These are phyloP conservation scores for Drosophila stalkeri DNA, from an alignment of 2,888 invertebrate genomes.

Conservation along the genomic window DNA sequence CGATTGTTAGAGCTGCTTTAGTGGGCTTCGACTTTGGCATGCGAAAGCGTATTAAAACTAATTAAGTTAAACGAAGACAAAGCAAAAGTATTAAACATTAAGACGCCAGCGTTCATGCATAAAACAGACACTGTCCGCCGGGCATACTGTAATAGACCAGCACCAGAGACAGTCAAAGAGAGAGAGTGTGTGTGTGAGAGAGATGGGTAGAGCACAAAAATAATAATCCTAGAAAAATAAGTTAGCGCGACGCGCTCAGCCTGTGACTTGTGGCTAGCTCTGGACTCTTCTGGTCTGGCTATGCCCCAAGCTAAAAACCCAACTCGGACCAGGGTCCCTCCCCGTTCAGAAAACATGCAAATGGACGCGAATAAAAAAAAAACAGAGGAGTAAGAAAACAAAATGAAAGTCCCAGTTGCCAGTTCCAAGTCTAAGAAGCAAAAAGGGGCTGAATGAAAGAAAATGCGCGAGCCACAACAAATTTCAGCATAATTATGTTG, in stretches of 20 bases:
- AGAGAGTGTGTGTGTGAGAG: not conserved
- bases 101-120: slow-evolving; percentile 71
- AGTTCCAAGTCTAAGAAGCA: slow-evolving; percentile 49
- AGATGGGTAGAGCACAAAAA: not conserved
- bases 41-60: slow-evolving; percentile 65
- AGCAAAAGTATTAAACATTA: slow-evolving; percentile 69
- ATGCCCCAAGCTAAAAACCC: slow-evolving; percentile 32
- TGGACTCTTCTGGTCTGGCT: not conserved
- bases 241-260: slow-evolving; percentile 19
- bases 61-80: slow-evolving; percentile 73
- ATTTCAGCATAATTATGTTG: slow-evolving; percentile 79
- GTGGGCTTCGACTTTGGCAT: slow-evolving; percentile 29
- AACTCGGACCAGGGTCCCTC: slow-evolving; percentile 17
- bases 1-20: slow-evolving; percentile 38
- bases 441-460: slow-evolving; percentile 24
- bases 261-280: slow-evolving; percentile 27
- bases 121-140: slow-evolving; percentile 52
- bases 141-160: slow-evolving; percentile 65
- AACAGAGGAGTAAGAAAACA: slow-evolving; percentile 1
- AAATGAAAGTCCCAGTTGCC: slow-evolving; percentile 48
- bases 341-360: slow-evolving; percentile 60
- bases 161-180: slow-evolving; percentile 1
- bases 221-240: slow-evolving; percentile 23
- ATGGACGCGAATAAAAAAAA: slow-evolving; percentile 15
- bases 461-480: slow-evolving; percentile 71